Evolutionary conservation across 2,113 vertebrate genomes (phyloP).

Genomic region (Thermophis baileyi): DNA sequence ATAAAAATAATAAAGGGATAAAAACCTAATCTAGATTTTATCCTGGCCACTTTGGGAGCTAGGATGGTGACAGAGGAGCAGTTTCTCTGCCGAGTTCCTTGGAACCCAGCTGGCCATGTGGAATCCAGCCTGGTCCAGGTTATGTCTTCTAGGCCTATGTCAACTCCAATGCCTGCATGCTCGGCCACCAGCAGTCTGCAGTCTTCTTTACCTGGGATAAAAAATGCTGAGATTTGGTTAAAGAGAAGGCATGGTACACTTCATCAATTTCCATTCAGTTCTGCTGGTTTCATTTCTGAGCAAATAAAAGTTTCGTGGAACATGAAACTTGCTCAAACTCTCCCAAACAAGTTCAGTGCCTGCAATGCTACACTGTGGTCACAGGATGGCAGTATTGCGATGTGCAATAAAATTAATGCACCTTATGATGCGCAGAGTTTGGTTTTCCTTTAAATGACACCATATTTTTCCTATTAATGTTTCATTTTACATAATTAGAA

Average conservation of each 20-base stretch:
- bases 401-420: constrained; percentile 31
- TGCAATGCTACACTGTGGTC: constrained; percentile 25
- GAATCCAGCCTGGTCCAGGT: not conserved
- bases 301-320: not conserved
- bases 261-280: not conserved
- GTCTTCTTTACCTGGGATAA: not conserved
- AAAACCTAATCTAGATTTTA: not conserved
- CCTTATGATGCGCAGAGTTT: not conserved
- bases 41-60: not conserved
- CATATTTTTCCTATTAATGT: constrained; percentile 69
- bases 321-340: not conserved
- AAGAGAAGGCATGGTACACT: not conserved
- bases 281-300: not conserved
- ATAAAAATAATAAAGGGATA: not conserved
- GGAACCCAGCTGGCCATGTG: not conserved
- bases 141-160: not conserved
- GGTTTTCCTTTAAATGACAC: constrained; percentile 32
- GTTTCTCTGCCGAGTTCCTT: not conserved
- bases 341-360: not conserved
- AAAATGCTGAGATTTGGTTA: not conserved
- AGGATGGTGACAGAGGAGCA: not conserved
- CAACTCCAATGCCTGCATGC: not conserved
- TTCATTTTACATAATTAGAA: constrained; percentile 72
- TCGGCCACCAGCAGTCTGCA: not conserved
- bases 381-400: constrained; percentile 61